Evolutionary conservation across 2,888 invertebrate genomes (phyloP).

Genomic region (Tillus elongatus): DNA sequence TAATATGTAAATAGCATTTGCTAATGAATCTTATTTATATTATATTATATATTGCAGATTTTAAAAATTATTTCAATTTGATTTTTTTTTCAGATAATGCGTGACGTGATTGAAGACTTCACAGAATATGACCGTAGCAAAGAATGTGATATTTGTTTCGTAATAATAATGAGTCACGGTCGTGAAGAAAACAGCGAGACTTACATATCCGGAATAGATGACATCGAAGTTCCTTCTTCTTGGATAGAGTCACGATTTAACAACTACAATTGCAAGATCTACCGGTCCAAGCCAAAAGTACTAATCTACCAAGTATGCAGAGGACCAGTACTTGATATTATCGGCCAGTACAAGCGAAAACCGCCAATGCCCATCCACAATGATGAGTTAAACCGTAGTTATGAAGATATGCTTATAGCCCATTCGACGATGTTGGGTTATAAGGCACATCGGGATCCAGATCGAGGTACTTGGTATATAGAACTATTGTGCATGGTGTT

Average conservation of each 20-base stretch:
- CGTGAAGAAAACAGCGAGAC: slow-evolving; percentile 40
- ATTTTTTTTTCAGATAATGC: slow-evolving; percentile 36
- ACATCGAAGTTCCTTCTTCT: slow-evolving; percentile 42
- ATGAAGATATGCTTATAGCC: slow-evolving; percentile 53
- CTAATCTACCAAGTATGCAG: slow-evolving; percentile 64
- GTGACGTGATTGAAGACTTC: slow-evolving; percentile 41
- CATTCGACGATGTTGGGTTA: slow-evolving; percentile 43
- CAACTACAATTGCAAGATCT: slow-evolving; percentile 46
- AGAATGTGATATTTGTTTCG: slow-evolving; percentile 51
- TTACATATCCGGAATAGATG: slow-evolving; percentile 52
- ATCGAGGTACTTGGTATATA: slow-evolving; percentile 61
- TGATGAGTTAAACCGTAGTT: slow-evolving; percentile 26
- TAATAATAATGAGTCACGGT: slow-evolving; percentile 61
- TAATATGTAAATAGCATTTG: neutral
- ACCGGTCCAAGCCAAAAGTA: slow-evolving; percentile 57
- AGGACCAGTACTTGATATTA: slow-evolving; percentile 30
- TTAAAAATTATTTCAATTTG: too few relatives aligned
- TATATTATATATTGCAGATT: too few relatives aligned
- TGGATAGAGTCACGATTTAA: slow-evolving; percentile 52
- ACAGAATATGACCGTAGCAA: slow-evolving; percentile 36
- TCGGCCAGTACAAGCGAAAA: too few relatives aligned
- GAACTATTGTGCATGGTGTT: slow-evolving; percentile 55
- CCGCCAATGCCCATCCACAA: slow-evolving; percentile 8
- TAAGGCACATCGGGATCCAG: slow-evolving; percentile 51
- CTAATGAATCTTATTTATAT: too few relatives aligned